Conservation (phyloP, 2,797 vertebrate species). For the Monodelphis domestica region DNA sequence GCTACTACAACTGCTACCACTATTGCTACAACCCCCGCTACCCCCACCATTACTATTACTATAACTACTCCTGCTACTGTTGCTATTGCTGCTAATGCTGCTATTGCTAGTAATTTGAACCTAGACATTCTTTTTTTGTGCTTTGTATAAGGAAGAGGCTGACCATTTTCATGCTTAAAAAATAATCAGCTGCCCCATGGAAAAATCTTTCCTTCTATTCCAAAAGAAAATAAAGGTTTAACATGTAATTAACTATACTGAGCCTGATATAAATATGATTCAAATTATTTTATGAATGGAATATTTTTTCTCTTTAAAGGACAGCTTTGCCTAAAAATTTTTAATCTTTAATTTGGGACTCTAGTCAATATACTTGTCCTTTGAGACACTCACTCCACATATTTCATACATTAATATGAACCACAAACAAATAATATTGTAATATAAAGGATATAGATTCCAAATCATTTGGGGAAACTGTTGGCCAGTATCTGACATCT, state of each 20-base stretch:
- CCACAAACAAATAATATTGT: conserved; percentile 74
- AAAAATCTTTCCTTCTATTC: conserved; percentile 80
- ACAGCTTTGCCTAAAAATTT: conserved; percentile 59
- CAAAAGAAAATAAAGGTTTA: conserved; percentile 83
- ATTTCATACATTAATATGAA: conserved; percentile 71
- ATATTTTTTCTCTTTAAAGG: conserved; percentile 76
- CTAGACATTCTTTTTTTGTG: conserved; percentile 85
- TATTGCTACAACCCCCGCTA: background rate
- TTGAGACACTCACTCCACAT: conserved; percentile 59
- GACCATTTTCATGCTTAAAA: conserved; percentile 75
- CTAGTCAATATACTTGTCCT: conserved; percentile 63
- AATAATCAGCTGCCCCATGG: conserved; percentile 81
- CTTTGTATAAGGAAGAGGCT: conserved; percentile 69
- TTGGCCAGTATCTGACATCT: conserved; percentile 75
- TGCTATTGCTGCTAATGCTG: too few relatives aligned
- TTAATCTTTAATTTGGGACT: conserved; percentile 68
- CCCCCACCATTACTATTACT: too few relatives aligned
- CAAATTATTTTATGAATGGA: conserved; percentile 68
- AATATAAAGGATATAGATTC: conserved; percentile 76
- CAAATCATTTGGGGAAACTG: conserved; percentile 77
- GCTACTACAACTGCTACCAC: too few relatives aligned
- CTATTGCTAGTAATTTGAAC: background rate
- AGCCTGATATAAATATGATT: conserved; percentile 71
- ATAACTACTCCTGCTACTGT: too few relatives aligned
- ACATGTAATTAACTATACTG: conserved; percentile 75